These are phyloP conservation scores for Scolopax bukidnonensis DNA, from an alignment of 2,797 vertebrate genomes.

Conservation along the genomic window DNA sequence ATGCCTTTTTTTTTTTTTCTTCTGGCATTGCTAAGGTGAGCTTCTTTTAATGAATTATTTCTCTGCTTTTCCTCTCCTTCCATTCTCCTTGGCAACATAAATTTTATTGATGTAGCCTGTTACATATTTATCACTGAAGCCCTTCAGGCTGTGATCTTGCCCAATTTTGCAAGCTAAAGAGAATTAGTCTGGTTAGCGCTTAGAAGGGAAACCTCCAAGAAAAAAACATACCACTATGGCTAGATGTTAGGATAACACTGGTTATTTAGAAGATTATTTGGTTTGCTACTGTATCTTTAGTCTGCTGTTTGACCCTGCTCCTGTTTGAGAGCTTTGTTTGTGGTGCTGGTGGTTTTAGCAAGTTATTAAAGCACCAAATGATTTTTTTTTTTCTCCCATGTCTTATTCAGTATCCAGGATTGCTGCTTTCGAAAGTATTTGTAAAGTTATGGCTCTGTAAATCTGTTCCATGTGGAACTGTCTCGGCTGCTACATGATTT, in stretches of 20 bases:
- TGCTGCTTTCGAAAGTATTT: background rate
- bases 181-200: conserved; percentile 1
- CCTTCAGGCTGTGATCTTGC: conserved; percentile 50
- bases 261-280: background rate
- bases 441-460: background rate
- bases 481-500: background rate
- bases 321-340: background rate
- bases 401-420: background rate
- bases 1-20: background rate
- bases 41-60: conserved; percentile 66
- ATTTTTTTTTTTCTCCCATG: fast-evolving
- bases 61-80: conserved; percentile 44
- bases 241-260: background rate
- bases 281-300: background rate
- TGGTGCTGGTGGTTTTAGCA: background rate
- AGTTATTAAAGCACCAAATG: background rate
- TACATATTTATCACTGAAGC: conserved; percentile 42
- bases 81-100: conserved; percentile 60
- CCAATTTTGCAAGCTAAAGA: conserved; percentile 37
- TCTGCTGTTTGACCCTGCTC: background rate
- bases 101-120: conserved; percentile 58
- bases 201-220: conserved; percentile 4
- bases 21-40: background rate
- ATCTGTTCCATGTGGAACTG: background rate
- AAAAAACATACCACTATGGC: background rate